Evolutionary conservation across 1,140 invertebrate species (phyloP).

Genomic region (Pseudomyrmex flavicornis): DNA sequence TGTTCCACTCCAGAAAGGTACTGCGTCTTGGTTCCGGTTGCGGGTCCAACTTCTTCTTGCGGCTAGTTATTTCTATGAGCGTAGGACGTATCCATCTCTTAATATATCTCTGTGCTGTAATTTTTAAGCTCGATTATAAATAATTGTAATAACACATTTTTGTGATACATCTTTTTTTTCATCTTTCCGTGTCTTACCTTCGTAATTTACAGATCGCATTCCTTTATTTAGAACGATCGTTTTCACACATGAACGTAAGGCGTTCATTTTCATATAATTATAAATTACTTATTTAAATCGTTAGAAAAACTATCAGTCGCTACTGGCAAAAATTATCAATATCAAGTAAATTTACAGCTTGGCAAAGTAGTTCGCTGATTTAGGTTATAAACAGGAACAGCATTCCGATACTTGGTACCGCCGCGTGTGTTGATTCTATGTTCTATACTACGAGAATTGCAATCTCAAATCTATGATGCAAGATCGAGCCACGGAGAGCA

Average conservation of each 20-base stretch:
- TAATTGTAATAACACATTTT: background rate
- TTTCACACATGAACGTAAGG: constrained; percentile 54
- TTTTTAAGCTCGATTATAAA: background rate
- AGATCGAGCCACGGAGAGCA: too few species aligned
- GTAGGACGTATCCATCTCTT: constrained; percentile 87
- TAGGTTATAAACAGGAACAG: too few species aligned
- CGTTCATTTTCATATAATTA: constrained; percentile 53
- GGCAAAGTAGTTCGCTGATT: background rate
- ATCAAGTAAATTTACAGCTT: background rate
- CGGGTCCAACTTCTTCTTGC: constrained; percentile 80
- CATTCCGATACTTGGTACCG: too few species aligned
- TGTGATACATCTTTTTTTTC: too few species aligned
- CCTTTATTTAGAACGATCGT: constrained; percentile 9
- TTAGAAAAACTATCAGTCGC: background rate
- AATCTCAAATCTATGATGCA: too few species aligned
- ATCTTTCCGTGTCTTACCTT: constrained; percentile 51
- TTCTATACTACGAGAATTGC: too few species aligned
- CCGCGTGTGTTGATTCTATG: too few species aligned
- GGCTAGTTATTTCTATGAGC: constrained; percentile 81
- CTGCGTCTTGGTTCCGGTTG: constrained; percentile 85
- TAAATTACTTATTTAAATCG: background rate
- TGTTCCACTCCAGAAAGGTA: constrained; percentile 93
- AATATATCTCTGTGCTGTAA: constrained; percentile 77
- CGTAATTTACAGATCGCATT: constrained; percentile 35
- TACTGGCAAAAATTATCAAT: background rate